These are phyloP conservation scores for Thomomys bottae DNA, from an alignment of 2,113 vertebrate genomes.

Conservation along the genomic window DNA sequence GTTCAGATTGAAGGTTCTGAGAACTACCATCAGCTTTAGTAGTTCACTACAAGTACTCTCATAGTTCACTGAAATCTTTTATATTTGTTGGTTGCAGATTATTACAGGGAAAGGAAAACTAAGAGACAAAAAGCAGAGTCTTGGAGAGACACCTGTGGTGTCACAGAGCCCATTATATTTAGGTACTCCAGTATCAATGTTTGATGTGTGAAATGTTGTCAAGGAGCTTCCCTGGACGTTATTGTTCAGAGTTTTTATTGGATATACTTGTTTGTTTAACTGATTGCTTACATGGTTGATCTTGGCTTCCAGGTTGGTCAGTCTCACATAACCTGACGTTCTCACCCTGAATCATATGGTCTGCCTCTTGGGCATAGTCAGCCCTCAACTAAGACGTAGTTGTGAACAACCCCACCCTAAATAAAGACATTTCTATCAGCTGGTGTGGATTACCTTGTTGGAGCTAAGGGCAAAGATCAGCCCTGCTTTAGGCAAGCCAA, in stretches of 20 bases:
- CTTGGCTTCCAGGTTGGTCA: neutral
- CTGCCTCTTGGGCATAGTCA: neutral
- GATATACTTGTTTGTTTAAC: neutral
- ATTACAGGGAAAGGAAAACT: neutral
- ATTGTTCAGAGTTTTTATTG: neutral
- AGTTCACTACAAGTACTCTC: neutral
- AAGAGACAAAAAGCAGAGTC: neutral
- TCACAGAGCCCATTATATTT: neutral
- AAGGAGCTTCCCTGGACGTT: neutral
- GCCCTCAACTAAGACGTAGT: neutral
- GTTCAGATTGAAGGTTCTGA: neutral
- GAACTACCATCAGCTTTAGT: neutral
- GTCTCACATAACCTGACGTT: neutral
- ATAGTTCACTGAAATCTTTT: neutral
- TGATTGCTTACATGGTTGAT: neutral
- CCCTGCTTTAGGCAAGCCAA: neutral
- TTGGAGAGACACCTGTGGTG: neutral
- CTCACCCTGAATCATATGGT: neutral
- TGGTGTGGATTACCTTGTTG: neutral
- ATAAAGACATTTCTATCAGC: neutral
- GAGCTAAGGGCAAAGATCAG: neutral
- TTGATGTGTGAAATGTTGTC: neutral
- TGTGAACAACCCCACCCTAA: neutral
- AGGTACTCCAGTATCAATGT: neutral
- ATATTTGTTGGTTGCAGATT: neutral